A percentile compares a stretch with the other conserved stretches of the same genome.
Conservation (phyloP, 2,113 vertebrate genomes). For the Sclerurus mexicanus region DNA sequence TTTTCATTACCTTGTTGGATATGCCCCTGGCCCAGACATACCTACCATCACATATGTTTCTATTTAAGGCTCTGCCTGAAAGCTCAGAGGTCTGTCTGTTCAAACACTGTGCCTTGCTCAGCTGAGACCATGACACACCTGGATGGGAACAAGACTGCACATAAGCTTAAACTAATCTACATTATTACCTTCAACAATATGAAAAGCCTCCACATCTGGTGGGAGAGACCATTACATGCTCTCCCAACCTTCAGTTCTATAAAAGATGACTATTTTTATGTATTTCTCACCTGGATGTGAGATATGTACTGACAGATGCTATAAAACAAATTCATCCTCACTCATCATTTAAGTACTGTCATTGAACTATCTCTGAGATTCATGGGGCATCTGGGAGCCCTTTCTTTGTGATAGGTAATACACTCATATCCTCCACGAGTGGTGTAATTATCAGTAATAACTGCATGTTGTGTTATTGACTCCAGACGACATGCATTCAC, state of each 20-base stretch:
- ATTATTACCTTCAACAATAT: neutral
- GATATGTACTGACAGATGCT: neutral
- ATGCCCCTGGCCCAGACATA: neutral
- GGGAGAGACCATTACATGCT: neutral
- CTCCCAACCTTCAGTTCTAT: neutral
- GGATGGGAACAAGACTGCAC: neutral
- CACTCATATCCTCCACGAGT: neutral
- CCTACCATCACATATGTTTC: neutral
- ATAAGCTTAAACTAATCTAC: neutral
- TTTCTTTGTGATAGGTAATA: neutral
- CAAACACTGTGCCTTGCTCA: neutral
- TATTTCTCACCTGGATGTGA: neutral
- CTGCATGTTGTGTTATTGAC: neutral
- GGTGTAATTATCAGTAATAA: neutral
- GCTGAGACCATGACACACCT: neutral
- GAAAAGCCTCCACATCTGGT: neutral
- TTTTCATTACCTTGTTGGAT: neutral
- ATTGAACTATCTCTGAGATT: neutral
- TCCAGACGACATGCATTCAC: neutral
- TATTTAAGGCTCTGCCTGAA: neutral
- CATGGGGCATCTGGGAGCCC: neutral
- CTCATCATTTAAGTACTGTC: neutral
- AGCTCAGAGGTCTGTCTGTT: neutral
- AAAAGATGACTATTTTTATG: neutral
- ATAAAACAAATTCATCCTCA: neutral